Evolutionary conservation across 2,113 vertebrate genomes (phyloP), one percentile per base, ranked within the genome.

Genomic region (Lophochroa leadbeateri): DNA sequence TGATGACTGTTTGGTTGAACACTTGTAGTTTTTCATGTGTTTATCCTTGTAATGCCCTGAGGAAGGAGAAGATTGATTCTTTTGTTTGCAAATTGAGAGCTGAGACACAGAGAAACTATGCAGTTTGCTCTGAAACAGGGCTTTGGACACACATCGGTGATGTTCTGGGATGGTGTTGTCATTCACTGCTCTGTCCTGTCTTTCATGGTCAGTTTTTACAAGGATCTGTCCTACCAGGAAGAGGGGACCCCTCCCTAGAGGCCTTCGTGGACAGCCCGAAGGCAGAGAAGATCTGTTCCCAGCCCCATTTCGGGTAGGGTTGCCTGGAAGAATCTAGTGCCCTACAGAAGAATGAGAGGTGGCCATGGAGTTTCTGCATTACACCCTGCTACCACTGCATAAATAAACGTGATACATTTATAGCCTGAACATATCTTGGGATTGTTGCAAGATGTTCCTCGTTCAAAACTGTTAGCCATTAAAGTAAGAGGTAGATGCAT

Each of bases 381-480:
- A 82, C 49, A 67, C 37, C 25, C 33, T 57, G 29, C 52, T 81
- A 53, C 88, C 85, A 41, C 35, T 65, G 68, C 71, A 71, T 84
- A 78, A 88, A 91, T 92, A 88, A 85, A 88, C 13, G 24, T 43
- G 47, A 85, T 90, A 25, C 18, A 2, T 95, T 90, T 94, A 87
- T 70, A 64, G 69, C 31, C 82, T 80, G 77, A 53, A 25, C 39
- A 23, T 82, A 67, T 60, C 82, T 82, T 50, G 65, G 75, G 74
- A 88, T 91, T 82, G 47, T 68, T 91, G 77, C 82, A 84, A 83
- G 82, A 85, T 88, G 58, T 86, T 96, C 78, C 55, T 52, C n/a
- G 31, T 85, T 85, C 61, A 95, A 90, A 96, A 65, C 55, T 4
- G 15, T 96, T 92, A 57, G 50, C 76, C 49, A 49, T 90, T 86